Evolutionary conservation across 2,797 vertebrate genomes (phyloP).

Genomic region (Pterois miles): DNA sequence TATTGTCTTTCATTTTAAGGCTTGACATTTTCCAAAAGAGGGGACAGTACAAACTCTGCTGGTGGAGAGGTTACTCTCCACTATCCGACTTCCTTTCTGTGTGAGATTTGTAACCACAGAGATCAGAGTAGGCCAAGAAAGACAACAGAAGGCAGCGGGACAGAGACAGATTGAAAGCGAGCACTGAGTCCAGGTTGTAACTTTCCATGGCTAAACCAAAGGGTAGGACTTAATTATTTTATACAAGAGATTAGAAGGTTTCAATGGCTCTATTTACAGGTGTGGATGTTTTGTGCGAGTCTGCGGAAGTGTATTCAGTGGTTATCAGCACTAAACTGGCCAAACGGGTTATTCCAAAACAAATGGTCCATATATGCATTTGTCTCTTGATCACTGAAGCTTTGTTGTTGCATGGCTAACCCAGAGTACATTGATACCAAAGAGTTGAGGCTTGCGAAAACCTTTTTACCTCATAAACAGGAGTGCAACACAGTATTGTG

Average conservation of each 20-base stretch:
- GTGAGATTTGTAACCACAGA: constrained; percentile 23
- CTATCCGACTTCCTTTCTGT: not conserved
- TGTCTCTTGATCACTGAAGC: not conserved
- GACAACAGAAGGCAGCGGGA: not conserved
- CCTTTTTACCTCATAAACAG: not conserved
- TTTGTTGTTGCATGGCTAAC: not conserved
- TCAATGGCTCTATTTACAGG: not conserved
- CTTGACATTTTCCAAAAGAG: constrained; percentile 12
- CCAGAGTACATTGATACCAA: not conserved
- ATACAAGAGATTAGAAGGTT: not conserved
- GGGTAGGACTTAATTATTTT: not conserved
- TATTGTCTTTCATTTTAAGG: constrained; percentile 1
- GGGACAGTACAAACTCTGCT: not conserved
- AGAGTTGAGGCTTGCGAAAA: not conserved
- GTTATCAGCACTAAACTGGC: constrained; percentile 2
- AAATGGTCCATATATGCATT: constrained; percentile 5
- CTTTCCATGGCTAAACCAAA: not conserved
- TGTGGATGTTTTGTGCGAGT: not conserved
- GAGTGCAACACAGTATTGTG: not conserved
- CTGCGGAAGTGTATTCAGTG: not conserved
- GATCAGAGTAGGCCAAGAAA: not conserved
- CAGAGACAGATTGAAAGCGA: not conserved
- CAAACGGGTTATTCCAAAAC: constrained; percentile 22
- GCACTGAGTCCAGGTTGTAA: not conserved
- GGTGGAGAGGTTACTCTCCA: not conserved